A percentile compares a stretch with the other conserved stretches of the same genome.
phyloP scores from a whole-genome alignment of 2,113 vertebrate genomes.

The Bombycilla garrulus region DNA sequence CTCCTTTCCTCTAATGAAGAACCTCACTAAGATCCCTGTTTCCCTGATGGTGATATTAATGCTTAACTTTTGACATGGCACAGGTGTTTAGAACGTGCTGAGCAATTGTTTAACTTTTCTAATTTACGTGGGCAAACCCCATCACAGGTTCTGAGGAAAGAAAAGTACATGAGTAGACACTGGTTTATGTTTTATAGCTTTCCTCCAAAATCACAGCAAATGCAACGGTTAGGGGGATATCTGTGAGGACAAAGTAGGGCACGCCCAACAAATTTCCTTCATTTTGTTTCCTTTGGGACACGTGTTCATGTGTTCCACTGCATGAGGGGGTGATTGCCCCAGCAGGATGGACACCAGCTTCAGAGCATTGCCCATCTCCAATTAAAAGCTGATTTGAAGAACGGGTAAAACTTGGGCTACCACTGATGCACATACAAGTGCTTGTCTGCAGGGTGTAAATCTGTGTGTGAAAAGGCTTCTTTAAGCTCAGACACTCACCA shows the following conservation, averaged over 20 bases:
- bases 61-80: neutral
- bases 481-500: neutral
- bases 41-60: neutral
- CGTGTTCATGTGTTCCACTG: too few species aligned
- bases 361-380: rapidly evolving
- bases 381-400: neutral
- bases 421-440: too few species aligned
- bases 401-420: neutral
- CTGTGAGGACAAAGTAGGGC: neutral
- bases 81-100: neutral
- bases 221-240: neutral
- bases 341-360: neutral
- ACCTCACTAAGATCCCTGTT: neutral
- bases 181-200: neutral
- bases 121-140: rapidly evolving
- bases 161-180: neutral
- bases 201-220: neutral
- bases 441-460: neutral
- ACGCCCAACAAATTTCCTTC: neutral
- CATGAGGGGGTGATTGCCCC: too few species aligned
- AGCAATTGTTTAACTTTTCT: neutral
- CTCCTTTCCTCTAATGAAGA: neutral
- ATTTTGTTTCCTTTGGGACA: neutral
- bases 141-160: rapidly evolving
- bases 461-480: neutral